phyloP scores from a whole-genome alignment of 2,888 invertebrate genomes.

The Rhogogaster chlorosoma region DNA sequence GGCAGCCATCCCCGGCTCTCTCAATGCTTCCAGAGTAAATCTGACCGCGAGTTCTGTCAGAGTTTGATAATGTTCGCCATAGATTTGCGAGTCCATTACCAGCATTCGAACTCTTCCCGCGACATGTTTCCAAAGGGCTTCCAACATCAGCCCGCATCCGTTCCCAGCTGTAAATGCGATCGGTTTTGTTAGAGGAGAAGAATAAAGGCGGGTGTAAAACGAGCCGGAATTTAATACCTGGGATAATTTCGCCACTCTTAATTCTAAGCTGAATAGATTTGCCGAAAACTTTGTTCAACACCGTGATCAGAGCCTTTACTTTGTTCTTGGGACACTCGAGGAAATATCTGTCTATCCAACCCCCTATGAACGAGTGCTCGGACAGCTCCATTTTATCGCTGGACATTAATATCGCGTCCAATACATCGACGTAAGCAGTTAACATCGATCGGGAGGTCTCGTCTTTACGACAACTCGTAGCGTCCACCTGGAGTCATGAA shows the following conservation, averaged over 20 bases:
- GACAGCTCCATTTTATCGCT: constrained; percentile 65
- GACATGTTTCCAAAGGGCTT: constrained; percentile 71
- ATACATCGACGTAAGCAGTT: constrained; percentile 69
- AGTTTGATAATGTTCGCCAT: constrained; percentile 65
- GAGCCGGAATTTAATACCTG: constrained; percentile 58
- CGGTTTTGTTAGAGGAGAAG: neutral
- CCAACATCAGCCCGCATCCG: constrained; percentile 64
- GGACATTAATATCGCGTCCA: constrained; percentile 65
- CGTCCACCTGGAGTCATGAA: constrained; percentile 64
- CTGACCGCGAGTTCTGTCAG: constrained; percentile 70
- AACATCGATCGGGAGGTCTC: constrained; percentile 71
- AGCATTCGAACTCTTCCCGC: constrained; percentile 72
- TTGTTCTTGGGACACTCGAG: constrained; percentile 69
- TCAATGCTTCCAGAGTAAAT: constrained; percentile 72
- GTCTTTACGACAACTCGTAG: constrained; percentile 70
- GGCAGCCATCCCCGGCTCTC: constrained; percentile 67
- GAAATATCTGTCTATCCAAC: constrained; percentile 75
- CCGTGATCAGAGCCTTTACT: constrained; percentile 64
- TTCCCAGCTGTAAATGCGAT: neutral
- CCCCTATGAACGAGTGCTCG: constrained; percentile 70
- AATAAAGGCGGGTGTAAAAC: neutral
- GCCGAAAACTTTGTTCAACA: constrained; percentile 66
- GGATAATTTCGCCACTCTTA: constrained; percentile 53
- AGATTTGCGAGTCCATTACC: constrained; percentile 66
- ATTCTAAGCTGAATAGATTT: constrained; percentile 63